Evolutionary conservation across 1,140 invertebrate genomes (phyloP).

Genomic region (Atopsyche davidsoni): DNA sequence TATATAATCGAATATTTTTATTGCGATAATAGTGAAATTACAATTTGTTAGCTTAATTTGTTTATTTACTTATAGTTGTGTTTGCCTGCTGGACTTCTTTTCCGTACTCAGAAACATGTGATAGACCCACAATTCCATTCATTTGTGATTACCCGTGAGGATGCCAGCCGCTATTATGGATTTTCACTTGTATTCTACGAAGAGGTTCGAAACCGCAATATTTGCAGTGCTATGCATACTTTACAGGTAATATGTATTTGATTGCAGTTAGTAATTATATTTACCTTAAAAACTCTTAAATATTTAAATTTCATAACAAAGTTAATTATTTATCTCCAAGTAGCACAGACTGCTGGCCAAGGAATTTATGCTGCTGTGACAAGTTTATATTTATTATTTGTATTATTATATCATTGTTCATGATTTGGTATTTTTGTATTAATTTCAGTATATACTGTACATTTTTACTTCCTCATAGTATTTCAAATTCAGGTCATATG

Average conservation of each 20-base stretch:
- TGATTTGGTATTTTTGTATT: too few species aligned
- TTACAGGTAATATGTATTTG: conserved; percentile 60
- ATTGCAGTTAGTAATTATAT: conserved; percentile 1
- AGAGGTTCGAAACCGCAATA: conserved; percentile 84
- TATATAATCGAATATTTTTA: too few species aligned
- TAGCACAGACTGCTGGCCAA: too few species aligned
- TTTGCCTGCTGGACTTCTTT: conserved; percentile 86
- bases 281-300: conserved; percentile 1
- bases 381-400: too few species aligned
- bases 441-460: too few species aligned
- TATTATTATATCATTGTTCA: too few species aligned
- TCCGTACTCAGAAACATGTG: conserved; percentile 89
- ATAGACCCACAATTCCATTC: conserved; percentile 89
- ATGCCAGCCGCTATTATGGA: conserved; percentile 90
- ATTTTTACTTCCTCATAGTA: too few species aligned
- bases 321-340: too few species aligned
- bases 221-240: conserved; percentile 91
- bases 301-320: too few species aligned
- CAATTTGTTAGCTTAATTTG: conserved; percentile 22
- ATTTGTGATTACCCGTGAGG: conserved; percentile 94
- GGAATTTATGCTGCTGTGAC: too few species aligned
- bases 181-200: conserved; percentile 94
- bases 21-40: too few species aligned
- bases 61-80: conserved; percentile 66
- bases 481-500: too few species aligned